Base-by-base conservation (phyloP, 2,888 invertebrate species). In the Endomychus coccineus region DNA sequence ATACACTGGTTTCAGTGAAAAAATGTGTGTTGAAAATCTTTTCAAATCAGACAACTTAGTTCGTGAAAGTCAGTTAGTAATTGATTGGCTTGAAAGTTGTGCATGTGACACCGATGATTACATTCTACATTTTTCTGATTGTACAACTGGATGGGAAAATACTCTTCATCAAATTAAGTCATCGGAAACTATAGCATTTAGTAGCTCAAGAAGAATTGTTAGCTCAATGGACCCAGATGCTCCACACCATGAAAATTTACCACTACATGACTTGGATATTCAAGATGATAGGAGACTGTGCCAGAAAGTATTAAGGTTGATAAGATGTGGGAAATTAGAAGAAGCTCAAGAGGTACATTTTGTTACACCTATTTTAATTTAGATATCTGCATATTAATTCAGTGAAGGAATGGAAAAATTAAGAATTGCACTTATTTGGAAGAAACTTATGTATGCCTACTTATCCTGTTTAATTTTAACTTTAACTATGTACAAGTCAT, bases 21-120 rank as follows among this genome's bases (percentile, higher is more conserved):
- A 75, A 53, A 67, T 72, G 38, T 69, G 78, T 32, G 68, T 77
- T 34, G 66, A 71, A 27, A 64, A 67, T 45, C 62, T 81, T 16
- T 78, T 74, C 51, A 73, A 74, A 54, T 68, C 66, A 40, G 75
- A 80, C 46, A 54, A 63, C 38, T 60, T 62, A 51, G 73, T 58
- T 44, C 66, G 85, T 17, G 77, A 85, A 56, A 77, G 82, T 54
- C 88, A 95, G 62, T 61, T 92, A 29, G 78, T 95, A 23, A 82
- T 94, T 14, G 94, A 94, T 63, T 95, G 95, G 95, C 62, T 95
- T 34, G 95, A 95, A 64, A 76, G 79, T 22, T 85, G 83, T 59
- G 83, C 88, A 11, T 64, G 73, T 4, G 79, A 80, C 36, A 51
- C 49, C 36, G 59, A 62, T 34, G 56, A 59, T 32, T 58, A 75